Evolutionary conservation across 2,888 invertebrate species (phyloP).

Genomic region (Heliconius hortense): DNA sequence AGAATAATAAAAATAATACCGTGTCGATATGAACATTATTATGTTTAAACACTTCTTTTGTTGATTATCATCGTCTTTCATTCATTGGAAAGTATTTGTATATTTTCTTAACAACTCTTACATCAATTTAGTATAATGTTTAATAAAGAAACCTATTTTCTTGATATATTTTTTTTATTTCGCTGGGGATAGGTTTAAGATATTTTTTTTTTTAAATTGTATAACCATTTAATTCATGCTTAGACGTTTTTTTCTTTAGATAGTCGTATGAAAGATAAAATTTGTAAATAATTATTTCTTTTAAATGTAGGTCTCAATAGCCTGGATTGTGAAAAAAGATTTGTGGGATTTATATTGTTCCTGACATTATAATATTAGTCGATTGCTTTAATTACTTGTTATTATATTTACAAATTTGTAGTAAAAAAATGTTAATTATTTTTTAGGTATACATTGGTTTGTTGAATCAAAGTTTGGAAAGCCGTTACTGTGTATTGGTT

Average conservation of each 20-base stretch:
- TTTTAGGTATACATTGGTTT: slow-evolving; percentile 24
- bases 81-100: not conserved
- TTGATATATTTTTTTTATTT: not conserved
- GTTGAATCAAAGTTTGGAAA: slow-evolving; percentile 40
- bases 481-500: slow-evolving; percentile 44
- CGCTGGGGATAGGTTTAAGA: not conserved
- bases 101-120: slow-evolving; percentile 1
- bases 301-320: not conserved
- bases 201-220: no score
- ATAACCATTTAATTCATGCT: not conserved
- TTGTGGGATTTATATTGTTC: not conserved
- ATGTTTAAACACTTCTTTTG: no score
- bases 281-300: not conserved
- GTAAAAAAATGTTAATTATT: not conserved
- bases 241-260: not conserved
- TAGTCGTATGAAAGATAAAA: not conserved
- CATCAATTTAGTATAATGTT: not conserved
- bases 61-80: not conserved
- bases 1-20: not conserved
- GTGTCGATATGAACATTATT: not conserved
- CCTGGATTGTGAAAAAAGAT: not conserved
- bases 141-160: not conserved
- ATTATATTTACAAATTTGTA: not conserved
- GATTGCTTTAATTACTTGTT: not conserved
- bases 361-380: not conserved